Evolutionary conservation across 2,888 invertebrate species (phyloP), one percentile per base, ranked within the genome.

Genomic region (Resseliella maxima): DNA sequence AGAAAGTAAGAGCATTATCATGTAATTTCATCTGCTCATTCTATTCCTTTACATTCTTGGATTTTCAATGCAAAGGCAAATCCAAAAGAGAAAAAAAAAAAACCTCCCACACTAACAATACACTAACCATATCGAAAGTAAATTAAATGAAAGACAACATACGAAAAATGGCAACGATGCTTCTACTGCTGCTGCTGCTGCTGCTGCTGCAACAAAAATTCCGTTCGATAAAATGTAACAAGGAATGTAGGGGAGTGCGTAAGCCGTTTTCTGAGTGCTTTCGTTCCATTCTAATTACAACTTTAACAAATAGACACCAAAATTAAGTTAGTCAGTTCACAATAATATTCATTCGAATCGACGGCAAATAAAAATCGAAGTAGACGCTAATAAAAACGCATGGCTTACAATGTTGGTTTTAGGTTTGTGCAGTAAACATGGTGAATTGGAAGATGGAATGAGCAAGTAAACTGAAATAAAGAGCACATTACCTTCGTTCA

Each of bases 191-290:
- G n/a, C n/a, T n/a, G n/a, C n/a, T n/a, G n/a, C n/a, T n/a, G n/a
- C n/a, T n/a, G n/a, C n/a, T n/a, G n/a, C n/a, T n/a, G 12, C 50
- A 50, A 50, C 21, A 18, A 50, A 18, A 41, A 41, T 12, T 5
- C 21, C 50, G 50, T 15, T 50, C 50, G 50, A 50, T 2, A 21
- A 50, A 50, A 50, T 21, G 50, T 12, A 50, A 18, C 24, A 24
- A 59, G 59, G n/a, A 24, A 31, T 72, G 72, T 12, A 15, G 31
- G 18, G 0, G 72, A 72, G 72, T 72, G 72, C 31, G 72, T 72
- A 72, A 72, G 72, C 72, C 72, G 31, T 72, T 72, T 72, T 72
- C 72, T 72, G 72, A 72, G 72, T 72, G 72, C 72, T 72, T 72
- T 72, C 72, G n/a, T 18, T 72, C 72, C 72, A 72, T 72, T 72